Evolutionary conservation across 2,888 invertebrate species (phyloP).

Genomic region (Rhaphigaster nebulosa): DNA sequence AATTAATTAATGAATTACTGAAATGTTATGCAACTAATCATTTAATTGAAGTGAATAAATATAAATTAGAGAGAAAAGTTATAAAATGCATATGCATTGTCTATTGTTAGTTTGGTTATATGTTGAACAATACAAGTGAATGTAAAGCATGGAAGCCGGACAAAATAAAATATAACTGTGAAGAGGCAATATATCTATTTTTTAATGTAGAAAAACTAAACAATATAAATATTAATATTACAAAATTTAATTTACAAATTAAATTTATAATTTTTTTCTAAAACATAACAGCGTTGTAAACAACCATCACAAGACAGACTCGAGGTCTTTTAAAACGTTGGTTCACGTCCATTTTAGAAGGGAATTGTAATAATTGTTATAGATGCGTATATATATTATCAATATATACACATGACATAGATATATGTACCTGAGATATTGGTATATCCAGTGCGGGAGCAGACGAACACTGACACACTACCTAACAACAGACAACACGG

Average conservation of each 20-base stretch:
- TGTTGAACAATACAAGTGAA: not conserved
- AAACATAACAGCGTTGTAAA: not conserved
- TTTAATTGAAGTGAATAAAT: not conserved
- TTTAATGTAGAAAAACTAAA: not conserved
- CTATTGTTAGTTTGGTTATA: not conserved
- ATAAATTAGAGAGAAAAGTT: not conserved
- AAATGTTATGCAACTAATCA: too few species aligned
- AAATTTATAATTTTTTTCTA: not conserved
- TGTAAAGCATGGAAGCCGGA: not conserved
- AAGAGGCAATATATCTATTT: not conserved
- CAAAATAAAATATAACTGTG: not conserved
- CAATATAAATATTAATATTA: not conserved
- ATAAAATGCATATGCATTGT: not conserved
- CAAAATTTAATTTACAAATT: not conserved
- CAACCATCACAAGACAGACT: not conserved
- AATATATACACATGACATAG: not conserved
- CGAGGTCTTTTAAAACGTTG: not conserved
- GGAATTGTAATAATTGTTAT: not conserved
- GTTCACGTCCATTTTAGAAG: not conserved
- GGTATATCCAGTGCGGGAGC: constrained; percentile 45
- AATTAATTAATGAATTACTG: too few species aligned
- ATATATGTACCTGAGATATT: constrained; percentile 19
- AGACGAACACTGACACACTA: constrained; percentile 12
- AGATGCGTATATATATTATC: not conserved
- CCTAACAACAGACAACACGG: not conserved